phyloP scores from a whole-genome alignment of 2,797 vertebrate species.

The Xenopus petersii region DNA sequence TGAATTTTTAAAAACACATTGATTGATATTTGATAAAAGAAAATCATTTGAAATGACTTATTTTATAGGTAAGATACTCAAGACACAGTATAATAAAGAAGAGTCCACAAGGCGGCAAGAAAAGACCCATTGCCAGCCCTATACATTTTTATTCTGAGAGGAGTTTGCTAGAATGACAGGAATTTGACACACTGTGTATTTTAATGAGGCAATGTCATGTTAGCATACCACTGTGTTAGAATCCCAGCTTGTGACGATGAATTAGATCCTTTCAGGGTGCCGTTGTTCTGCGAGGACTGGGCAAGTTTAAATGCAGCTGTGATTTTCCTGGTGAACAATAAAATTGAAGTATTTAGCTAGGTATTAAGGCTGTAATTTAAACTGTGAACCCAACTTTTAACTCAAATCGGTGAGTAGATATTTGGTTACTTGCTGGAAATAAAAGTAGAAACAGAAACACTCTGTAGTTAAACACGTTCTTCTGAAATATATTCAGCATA shows the following conservation, averaged over 20 bases:
- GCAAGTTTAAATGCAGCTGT: constrained; percentile 95
- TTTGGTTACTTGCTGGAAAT: background rate
- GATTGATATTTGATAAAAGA: no score
- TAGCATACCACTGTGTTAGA: constrained; percentile 90
- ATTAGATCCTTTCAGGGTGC: constrained; percentile 90
- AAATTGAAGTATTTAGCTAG: background rate
- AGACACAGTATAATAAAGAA: no score
- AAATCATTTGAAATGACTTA: no score
- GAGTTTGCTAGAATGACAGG: no score
- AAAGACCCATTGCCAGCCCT: no score
- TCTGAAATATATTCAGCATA: no score
- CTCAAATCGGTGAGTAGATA: no score
- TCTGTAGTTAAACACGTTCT: no score
- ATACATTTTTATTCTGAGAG: no score
- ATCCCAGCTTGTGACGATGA: constrained; percentile 85
- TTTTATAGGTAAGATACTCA: no score
- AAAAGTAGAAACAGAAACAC: background rate
- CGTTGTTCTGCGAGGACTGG: constrained; percentile 91
- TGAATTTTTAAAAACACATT: no score
- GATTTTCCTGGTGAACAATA: constrained; percentile 81
- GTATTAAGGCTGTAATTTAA: background rate
- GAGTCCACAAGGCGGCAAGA: no score
- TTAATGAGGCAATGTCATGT: background rate
- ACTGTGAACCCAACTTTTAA: background rate
- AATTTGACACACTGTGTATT: background rate